Base-by-base conservation (phyloP, 2,888 invertebrate genomes). In the Melitaea athalia region DNA sequence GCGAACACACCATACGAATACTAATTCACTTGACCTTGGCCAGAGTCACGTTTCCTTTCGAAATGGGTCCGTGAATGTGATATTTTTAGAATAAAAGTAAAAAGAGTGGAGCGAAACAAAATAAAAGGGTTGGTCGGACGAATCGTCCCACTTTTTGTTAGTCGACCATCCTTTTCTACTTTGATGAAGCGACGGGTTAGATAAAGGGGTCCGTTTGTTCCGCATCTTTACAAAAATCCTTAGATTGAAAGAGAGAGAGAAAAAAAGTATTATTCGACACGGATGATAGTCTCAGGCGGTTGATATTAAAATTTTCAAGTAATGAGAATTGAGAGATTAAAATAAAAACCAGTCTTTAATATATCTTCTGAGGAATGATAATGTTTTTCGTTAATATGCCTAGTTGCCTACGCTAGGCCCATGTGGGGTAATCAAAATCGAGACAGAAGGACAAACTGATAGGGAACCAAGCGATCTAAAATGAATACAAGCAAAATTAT, bases 1-100 rank as follows among this genome's bases (percentile, higher is more conserved):
- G 82, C 84, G 84, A 90, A 86, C 86, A 85, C 90, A 84, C 85
- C 84, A 83, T 82, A 83, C 86, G 90, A 88, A 91, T 91, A 92
- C 92, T 92, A 92, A 92, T 91, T 87, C 82, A 77, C 80, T 81
- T 86, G 88, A 91, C 92, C 92, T 92, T 92, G 90, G 82, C 82
- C 84, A 81, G 84, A 89, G 89, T 89, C 92, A 89, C 91, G 92
- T 92, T 92, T 92, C 92, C 90, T 92, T 92, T 92, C 91, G 85
- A 92, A 92, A 92, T 92, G 89, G 91, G 90, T 87, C 87, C 86
- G 91, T 88, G 91, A 90, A 91, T 88, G 88, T 87, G 87, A 89
- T 92, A 91, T 92, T 91, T 92, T 91, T 87, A 88, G 87, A 91
- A 91, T 86, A 91, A 91, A 89, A 91, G 84, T 87, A 92, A 92